These are phyloP conservation scores for Leptodirus hochenwartii DNA, from an alignment of 2,888 invertebrate species.

Conservation along the genomic window DNA sequence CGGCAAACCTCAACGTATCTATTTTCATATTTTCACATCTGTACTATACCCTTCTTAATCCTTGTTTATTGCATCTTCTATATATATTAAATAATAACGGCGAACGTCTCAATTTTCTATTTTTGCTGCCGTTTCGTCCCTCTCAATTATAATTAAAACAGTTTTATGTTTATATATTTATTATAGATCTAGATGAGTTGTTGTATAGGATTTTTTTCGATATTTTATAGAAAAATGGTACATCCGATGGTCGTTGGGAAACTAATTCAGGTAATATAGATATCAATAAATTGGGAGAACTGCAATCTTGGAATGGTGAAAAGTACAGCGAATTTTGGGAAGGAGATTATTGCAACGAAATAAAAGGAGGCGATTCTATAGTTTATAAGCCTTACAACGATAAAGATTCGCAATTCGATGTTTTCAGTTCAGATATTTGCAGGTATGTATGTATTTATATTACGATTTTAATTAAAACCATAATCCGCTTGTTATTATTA, in stretches of 20 bases:
- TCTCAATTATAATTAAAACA: no score
- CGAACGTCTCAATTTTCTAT: no score
- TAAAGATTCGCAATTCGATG: conserved; percentile 1
- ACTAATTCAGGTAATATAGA: neutral
- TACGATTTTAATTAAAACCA: conserved; percentile 1
- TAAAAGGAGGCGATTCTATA: conserved; percentile 2
- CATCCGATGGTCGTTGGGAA: neutral
- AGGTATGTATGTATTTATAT: conserved; percentile 3
- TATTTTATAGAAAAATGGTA: conserved; percentile 7
- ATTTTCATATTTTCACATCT: no score
- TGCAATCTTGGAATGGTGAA: neutral
- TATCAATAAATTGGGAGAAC: conserved; percentile 1
- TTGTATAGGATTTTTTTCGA: neutral
- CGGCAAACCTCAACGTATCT: no score
- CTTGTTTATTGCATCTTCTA: no score
- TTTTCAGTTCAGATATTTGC: conserved; percentile 6
- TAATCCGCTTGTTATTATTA: no score
- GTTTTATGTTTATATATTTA: no score
- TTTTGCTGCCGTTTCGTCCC: no score
- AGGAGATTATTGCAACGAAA: conserved; percentile 1
- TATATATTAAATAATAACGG: no score
- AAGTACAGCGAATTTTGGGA: neutral
- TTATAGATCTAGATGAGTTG: neutral
- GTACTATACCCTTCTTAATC: no score
- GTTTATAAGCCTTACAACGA: conserved; percentile 3